These are phyloP conservation scores for Phlogophora meticulosa DNA, from an alignment of 2,888 invertebrate genomes.

Conservation along the genomic window DNA sequence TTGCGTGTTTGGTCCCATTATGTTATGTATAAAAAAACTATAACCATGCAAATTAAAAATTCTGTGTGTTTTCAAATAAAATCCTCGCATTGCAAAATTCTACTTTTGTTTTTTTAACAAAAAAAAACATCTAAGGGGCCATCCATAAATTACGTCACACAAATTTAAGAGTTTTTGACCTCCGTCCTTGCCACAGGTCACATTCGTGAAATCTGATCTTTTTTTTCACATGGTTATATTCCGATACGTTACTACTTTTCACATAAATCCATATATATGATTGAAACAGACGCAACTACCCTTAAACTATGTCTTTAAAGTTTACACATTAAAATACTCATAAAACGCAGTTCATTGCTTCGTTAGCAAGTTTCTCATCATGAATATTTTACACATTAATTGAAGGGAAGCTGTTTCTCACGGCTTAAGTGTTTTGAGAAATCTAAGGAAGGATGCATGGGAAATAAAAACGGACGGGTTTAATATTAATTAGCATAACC, in stretches of 20 bases:
- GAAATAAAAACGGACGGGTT: slow-evolving; percentile 18
- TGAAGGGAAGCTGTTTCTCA: slow-evolving; percentile 7
- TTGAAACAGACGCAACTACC: background rate
- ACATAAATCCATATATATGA: background rate
- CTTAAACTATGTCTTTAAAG: slow-evolving; percentile 10
- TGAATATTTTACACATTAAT: slow-evolving; percentile 24
- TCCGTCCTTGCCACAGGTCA: too few relatives aligned
- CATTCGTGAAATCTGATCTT: too few relatives aligned
- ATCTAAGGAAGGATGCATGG: slow-evolving; percentile 30
- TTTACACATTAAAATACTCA: slow-evolving; percentile 4
- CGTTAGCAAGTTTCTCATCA: slow-evolving; percentile 16
- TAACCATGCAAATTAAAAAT: slow-evolving; percentile 4
- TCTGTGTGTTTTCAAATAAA: too few relatives aligned
- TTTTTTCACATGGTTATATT: background rate
- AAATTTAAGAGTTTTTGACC: too few relatives aligned
- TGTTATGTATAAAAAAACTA: slow-evolving; percentile 5
- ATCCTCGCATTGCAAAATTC: too few relatives aligned
- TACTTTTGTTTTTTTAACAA: background rate
- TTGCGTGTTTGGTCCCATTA: slow-evolving; percentile 49
- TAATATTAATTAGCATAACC: background rate
- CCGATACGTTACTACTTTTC: background rate
- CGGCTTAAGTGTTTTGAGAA: slow-evolving; percentile 22
- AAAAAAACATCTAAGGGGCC: too few relatives aligned
- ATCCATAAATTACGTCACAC: too few relatives aligned
- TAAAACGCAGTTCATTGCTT: slow-evolving; percentile 13